phyloP scores from a whole-genome alignment of 2,888 invertebrate genomes.

The Rhamphomyia laevipes region DNA sequence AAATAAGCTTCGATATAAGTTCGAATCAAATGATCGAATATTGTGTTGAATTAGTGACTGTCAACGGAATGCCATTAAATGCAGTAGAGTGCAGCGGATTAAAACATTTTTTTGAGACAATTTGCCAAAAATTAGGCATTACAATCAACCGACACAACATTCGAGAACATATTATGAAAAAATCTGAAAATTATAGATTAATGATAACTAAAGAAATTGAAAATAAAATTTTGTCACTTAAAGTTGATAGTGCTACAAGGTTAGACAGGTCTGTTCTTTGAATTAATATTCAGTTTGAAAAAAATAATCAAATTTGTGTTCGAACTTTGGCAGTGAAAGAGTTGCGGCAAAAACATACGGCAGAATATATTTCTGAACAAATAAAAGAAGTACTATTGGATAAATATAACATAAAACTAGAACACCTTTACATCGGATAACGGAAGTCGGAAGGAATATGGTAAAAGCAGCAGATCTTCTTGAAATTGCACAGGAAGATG shows the following conservation, averaged over 20 bases:
- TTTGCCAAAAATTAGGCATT: not conserved
- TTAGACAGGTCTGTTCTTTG: no score
- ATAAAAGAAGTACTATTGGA: not conserved
- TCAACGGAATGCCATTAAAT: no score
- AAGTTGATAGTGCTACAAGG: not conserved
- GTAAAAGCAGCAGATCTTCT: not conserved
- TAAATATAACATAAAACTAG: not conserved
- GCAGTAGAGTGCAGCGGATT: no score
- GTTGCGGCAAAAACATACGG: not conserved
- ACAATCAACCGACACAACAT: not conserved
- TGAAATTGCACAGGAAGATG: not conserved
- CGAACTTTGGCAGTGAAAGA: not conserved
- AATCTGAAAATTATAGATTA: not conserved
- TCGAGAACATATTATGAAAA: not conserved
- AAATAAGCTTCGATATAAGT: not conserved
- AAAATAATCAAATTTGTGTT: not conserved
- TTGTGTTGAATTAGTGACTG: slow-evolving; percentile 1
- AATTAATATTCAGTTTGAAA: slow-evolving; percentile 1
- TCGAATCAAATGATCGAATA: not conserved
- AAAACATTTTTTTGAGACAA: not conserved
- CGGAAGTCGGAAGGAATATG: not conserved
- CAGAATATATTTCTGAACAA: not conserved
- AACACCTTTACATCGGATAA: not conserved
- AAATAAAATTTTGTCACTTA: slow-evolving; percentile 1
- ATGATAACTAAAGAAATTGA: not conserved